Evolutionary conservation across 1,140 invertebrate species (phyloP).

Genomic region (Platyscapa corneri): DNA sequence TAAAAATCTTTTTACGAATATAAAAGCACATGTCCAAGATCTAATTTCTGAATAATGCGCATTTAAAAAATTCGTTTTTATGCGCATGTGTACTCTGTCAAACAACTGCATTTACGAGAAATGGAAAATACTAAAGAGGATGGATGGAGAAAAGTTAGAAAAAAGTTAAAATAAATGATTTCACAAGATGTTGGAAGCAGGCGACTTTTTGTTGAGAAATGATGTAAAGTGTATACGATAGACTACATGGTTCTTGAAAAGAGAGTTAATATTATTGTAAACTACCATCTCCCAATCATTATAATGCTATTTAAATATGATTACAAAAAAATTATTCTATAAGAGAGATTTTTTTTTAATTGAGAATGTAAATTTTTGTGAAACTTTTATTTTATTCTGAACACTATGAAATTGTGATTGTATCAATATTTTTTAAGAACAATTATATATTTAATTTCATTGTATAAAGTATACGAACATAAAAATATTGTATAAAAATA

Average conservation of each 20-base stretch:
- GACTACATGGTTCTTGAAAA: constrained; percentile 25
- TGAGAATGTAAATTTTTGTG: too few species aligned
- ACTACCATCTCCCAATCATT: background rate
- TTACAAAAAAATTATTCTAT: too few species aligned
- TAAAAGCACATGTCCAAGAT: constrained; percentile 1
- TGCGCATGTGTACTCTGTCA: constrained; percentile 56
- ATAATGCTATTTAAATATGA: background rate
- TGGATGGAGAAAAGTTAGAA: background rate
- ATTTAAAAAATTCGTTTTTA: background rate
- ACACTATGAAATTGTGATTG: too few species aligned
- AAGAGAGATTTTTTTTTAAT: too few species aligned
- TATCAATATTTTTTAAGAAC: too few species aligned
- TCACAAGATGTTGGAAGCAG: constrained; percentile 9
- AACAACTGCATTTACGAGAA: constrained; percentile 55
- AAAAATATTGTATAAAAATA: too few species aligned
- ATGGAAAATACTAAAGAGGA: constrained; percentile 14
- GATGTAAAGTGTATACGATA: background rate
- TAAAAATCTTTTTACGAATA: constrained; percentile 1
- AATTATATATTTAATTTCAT: too few species aligned
- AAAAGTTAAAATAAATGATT: constrained; percentile 10
- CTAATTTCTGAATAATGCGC: background rate
- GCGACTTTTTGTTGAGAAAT: constrained; percentile 24
- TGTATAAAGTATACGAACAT: too few species aligned
- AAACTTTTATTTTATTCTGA: too few species aligned
- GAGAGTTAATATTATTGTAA: constrained; percentile 10